Conservation (phyloP, 2,797 vertebrate species). For the Margarornis squamiger region DNA sequence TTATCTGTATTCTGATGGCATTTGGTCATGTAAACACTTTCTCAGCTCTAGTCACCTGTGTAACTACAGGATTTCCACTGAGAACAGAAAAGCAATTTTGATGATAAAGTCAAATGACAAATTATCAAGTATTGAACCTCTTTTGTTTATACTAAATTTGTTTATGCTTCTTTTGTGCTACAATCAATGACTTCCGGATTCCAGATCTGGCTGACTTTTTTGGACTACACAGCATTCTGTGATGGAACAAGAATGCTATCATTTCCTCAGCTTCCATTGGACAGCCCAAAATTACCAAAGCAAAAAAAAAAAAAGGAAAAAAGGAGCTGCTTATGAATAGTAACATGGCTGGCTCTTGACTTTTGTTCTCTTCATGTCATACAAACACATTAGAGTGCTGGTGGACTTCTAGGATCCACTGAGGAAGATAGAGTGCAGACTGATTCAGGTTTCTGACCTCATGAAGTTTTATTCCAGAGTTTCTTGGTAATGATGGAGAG, state of each 20-base stretch:
- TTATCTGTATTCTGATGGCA: not conserved
- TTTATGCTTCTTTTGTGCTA: not conserved
- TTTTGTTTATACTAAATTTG: not conserved
- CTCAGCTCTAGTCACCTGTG: not conserved
- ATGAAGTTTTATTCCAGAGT: not conserved
- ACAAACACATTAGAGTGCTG: not conserved
- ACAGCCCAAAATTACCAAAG: not conserved
- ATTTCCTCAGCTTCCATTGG: not conserved
- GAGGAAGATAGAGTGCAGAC: not conserved
- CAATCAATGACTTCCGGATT: not conserved
- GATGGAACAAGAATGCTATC: not conserved
- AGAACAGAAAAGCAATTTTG: not conserved
- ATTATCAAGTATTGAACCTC: not conserved
- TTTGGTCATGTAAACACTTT: not conserved
- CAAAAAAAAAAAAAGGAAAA: not conserved
- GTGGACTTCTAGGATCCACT: not conserved
- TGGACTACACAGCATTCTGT: not conserved
- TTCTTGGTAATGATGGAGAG: accelerated
- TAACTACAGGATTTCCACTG: not conserved
- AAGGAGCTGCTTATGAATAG: not conserved
- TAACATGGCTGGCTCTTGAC: not conserved
- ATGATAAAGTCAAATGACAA: not conserved
- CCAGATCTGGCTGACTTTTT: not conserved
- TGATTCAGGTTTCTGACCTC: not conserved
- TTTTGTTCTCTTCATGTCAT: not conserved